phyloP scores from a whole-genome alignment of 2,113 vertebrate species.

The Chaenocephalus aceratus region DNA sequence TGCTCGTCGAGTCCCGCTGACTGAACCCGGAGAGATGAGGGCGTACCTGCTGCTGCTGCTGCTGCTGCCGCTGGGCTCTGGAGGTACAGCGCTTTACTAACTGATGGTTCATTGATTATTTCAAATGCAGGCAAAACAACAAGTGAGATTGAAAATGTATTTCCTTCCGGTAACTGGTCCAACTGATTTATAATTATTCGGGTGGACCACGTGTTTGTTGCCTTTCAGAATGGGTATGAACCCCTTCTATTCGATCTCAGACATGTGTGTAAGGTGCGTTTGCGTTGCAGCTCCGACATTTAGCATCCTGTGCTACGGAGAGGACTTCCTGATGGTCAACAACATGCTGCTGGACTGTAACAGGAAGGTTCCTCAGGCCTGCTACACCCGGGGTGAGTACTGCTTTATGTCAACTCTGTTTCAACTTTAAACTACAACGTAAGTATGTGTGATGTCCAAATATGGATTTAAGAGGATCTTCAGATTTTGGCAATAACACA shows the following conservation, averaged over 20 bases:
- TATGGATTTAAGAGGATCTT: too few species aligned
- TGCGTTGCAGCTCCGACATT: conserved; percentile 28
- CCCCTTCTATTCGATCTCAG: background rate
- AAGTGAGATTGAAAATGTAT: too few species aligned
- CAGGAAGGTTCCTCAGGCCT: conserved; percentile 67
- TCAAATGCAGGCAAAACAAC: background rate
- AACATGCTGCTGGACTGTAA: conserved; percentile 65
- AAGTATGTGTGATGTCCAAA: too few species aligned
- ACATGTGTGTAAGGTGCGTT: background rate
- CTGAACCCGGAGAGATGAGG: conserved; percentile 46
- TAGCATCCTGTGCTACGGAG: conserved; percentile 72
- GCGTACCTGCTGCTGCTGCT: conserved; percentile 49
- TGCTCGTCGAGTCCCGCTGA: background rate
- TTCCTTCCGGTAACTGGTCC: too few species aligned
- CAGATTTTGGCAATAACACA: too few species aligned
- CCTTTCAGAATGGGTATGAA: too few species aligned
- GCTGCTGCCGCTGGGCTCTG: conserved; percentile 42
- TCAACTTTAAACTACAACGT: background rate
- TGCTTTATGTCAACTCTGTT: background rate
- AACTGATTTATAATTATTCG: too few species aligned
- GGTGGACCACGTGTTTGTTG: too few species aligned
- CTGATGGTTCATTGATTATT: background rate
- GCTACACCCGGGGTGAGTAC: conserved; percentile 78
- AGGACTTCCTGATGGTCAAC: conserved; percentile 75
- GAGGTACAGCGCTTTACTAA: conserved; percentile 33